Evolutionary conservation across 1,140 invertebrate genomes (phyloP).

Genomic region (Trinorchestia longiramus): DNA sequence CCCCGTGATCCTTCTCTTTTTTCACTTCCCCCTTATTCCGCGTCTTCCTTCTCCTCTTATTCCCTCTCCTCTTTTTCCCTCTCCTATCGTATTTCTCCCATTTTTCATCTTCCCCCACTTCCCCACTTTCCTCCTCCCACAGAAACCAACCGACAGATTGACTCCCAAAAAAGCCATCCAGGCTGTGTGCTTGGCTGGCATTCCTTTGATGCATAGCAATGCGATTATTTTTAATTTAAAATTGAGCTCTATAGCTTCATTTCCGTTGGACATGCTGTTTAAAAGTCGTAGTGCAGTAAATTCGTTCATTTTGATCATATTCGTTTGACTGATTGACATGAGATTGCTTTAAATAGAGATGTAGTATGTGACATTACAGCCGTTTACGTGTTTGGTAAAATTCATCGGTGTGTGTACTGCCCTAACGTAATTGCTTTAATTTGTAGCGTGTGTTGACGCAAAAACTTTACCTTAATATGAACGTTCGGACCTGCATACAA

Average conservation of each 20-base stretch:
- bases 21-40: neutral
- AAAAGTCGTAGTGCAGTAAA: too few relatives aligned
- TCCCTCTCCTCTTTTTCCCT: neutral
- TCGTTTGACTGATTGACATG: too few relatives aligned
- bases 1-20: neutral
- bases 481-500: too few relatives aligned
- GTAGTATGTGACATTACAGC: too few relatives aligned
- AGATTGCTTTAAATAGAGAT: too few relatives aligned
- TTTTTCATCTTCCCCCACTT: neutral
- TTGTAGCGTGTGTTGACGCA: too few relatives aligned
- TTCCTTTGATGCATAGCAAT: neutral
- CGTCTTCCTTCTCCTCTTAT: neutral
- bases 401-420: too few relatives aligned
- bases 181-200: neutral
- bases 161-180: neutral
- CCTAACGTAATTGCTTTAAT: too few relatives aligned
- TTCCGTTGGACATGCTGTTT: too few relatives aligned
- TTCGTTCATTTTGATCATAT: too few relatives aligned
- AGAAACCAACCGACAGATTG: neutral
- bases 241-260: neutral
- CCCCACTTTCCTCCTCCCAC: neutral
- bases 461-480: too few relatives aligned
- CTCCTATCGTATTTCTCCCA: neutral
- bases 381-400: too few relatives aligned
- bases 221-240: neutral